Percentiles rank a stretch among this genome's conserved stretches.
Evolutionary conservation across 2,888 invertebrate species (phyloP).

Genomic region (Siphlonurus alternatus): DNA sequence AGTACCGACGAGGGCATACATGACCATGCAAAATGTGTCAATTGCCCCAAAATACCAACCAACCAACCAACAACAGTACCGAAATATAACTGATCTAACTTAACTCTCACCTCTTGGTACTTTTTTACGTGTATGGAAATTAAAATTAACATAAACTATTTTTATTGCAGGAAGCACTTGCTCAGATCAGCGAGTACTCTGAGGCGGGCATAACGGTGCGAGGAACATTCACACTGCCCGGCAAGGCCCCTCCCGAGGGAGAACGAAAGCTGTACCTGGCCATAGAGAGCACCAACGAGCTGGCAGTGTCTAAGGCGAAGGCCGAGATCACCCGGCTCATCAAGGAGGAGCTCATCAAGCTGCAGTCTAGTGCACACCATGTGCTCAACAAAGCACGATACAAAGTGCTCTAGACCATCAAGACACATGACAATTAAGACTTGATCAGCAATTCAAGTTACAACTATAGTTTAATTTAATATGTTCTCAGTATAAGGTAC

Average conservation of each 20-base stretch:
- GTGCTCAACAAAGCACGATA: slow-evolving; percentile 83
- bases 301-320: slow-evolving; percentile 90
- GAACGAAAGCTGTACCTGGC: slow-evolving; percentile 93
- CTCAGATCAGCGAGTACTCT: slow-evolving; percentile 96
- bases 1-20: too few relatives aligned
- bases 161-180: slow-evolving; percentile 83
- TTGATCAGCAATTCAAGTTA: not conserved
- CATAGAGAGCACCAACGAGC: slow-evolving; percentile 88
- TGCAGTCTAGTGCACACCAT: slow-evolving; percentile 73
- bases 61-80: too few relatives aligned
- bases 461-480: not conserved
- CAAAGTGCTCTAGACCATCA: slow-evolving; percentile 78
- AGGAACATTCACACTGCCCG: slow-evolving; percentile 82
- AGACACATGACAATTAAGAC: not conserved
- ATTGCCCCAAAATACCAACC: too few relatives aligned
- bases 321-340: slow-evolving; percentile 94
- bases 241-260: slow-evolving; percentile 78
- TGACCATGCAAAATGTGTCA: too few relatives aligned
- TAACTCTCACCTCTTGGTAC: too few relatives aligned
- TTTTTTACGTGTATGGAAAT: too few relatives aligned
- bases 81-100: too few relatives aligned
- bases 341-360: slow-evolving; percentile 90
- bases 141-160: too few relatives aligned
- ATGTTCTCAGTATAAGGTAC: too few relatives aligned
- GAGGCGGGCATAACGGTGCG: slow-evolving; percentile 98